These are phyloP conservation scores for Strigamia maritima DNA, from an alignment of 2,888 invertebrate species.

Conservation along the genomic window DNA sequence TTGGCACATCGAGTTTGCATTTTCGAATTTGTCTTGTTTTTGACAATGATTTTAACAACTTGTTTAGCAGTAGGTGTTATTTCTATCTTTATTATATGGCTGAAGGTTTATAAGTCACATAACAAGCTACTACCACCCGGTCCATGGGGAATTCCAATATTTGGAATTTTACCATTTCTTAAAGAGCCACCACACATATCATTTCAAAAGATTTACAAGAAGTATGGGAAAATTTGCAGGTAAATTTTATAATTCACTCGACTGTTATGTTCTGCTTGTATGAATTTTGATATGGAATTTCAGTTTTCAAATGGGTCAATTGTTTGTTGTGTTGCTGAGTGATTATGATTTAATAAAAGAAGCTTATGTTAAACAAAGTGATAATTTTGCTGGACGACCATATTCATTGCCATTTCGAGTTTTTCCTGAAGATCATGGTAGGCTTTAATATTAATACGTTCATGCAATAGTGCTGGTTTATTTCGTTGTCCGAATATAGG, in stretches of 20 bases:
- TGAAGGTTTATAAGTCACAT: too few species aligned
- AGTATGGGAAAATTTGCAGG: slow-evolving; percentile 38
- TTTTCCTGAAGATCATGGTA: slow-evolving; percentile 34
- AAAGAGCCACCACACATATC: slow-evolving; percentile 24
- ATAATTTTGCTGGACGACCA: slow-evolving; percentile 35
- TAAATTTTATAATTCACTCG: not conserved
- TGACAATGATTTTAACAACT: too few species aligned
- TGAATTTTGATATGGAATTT: too few species aligned
- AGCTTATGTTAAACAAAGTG: slow-evolving; percentile 32
- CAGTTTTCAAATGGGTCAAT: slow-evolving; percentile 32
- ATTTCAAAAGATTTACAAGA: slow-evolving; percentile 21
- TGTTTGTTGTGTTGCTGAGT: slow-evolving; percentile 6
- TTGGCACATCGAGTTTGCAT: too few species aligned
- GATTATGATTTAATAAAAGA: slow-evolving; percentile 31
- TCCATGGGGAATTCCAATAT: slow-evolving; percentile 2
- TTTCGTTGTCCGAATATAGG: slow-evolving; percentile 1
- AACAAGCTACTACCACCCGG: slow-evolving; percentile 35
- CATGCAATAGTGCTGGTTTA: too few species aligned
- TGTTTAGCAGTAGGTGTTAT: too few species aligned
- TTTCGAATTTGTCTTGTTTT: too few species aligned
- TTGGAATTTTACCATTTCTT: slow-evolving; percentile 31
- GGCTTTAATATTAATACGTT: too few species aligned
- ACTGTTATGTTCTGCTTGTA: not conserved
- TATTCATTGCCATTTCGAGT: slow-evolving; percentile 21
- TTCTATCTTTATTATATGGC: too few species aligned